Percentiles rank a stretch among this genome's conserved stretches.
Conservation (phyloP, 2,113 vertebrate genomes). For the Pholis gunnellus region DNA sequence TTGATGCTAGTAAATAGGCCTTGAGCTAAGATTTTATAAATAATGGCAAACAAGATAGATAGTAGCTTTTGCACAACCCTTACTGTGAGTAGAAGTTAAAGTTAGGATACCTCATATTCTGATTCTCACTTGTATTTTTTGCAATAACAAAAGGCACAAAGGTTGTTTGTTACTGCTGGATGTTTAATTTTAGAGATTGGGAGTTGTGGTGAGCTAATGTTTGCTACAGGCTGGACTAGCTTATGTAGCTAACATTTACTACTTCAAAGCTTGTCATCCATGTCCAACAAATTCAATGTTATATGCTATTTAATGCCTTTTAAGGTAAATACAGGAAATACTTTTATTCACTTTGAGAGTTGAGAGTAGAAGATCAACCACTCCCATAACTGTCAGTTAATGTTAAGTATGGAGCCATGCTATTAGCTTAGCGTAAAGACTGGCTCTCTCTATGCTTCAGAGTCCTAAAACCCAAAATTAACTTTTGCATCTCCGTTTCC, state of each 20-base stretch:
- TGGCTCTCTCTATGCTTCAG: not conserved
- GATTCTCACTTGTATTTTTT: not conserved
- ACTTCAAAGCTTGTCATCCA: not conserved
- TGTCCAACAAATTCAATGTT: not conserved
- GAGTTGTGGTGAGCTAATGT: not conserved
- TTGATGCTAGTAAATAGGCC: not conserved
- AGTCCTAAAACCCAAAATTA: too few species aligned
- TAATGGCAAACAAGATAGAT: not conserved
- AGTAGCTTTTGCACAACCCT: not conserved
- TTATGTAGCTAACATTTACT: not conserved
- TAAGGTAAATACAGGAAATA: not conserved
- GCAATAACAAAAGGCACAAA: not conserved
- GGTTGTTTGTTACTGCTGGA: not conserved
- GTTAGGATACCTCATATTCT: not conserved
- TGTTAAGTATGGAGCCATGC: not conserved
- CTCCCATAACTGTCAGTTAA: not conserved
- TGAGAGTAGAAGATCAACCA: not conserved
- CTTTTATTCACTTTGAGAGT: not conserved
- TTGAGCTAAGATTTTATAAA: not conserved
- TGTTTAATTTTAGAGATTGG: too few species aligned
- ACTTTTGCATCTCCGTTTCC: too few species aligned
- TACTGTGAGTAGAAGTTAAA: not conserved
- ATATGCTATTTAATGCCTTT: not conserved
- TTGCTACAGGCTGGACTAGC: not conserved
- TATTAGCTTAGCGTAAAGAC: not conserved